Conservation (phyloP, 2,113 vertebrate genomes). For the Myxocyprinus asiaticus region DNA sequence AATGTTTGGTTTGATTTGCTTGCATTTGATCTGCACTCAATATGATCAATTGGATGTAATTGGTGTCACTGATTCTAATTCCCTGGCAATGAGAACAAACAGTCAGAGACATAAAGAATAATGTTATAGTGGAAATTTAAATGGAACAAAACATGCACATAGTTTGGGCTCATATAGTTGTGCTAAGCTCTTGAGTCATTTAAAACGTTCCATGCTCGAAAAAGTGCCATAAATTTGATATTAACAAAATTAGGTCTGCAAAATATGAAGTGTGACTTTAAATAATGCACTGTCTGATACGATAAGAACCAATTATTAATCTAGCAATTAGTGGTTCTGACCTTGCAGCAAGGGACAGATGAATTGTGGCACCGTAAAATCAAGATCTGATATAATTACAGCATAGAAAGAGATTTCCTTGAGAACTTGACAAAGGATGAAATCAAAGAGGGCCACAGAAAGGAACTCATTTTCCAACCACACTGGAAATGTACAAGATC, state of each 20-base stretch:
- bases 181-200: too few species aligned
- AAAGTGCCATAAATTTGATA: neutral
- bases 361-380: conserved; percentile 52
- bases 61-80: neutral
- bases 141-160: too few species aligned
- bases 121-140: too few species aligned
- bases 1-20: too few species aligned
- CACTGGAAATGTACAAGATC: conserved; percentile 57
- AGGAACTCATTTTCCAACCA: conserved; percentile 50
- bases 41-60: neutral
- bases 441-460: conserved; percentile 51
- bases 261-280: conserved; percentile 12
- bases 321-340: conserved; percentile 11
- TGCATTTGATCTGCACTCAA: neutral
- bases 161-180: too few species aligned
- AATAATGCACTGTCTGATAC: neutral
- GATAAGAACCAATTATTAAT: neutral
- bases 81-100: neutral
- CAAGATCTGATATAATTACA: conserved; percentile 52
- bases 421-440: conserved; percentile 29
- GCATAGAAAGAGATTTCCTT: conserved; percentile 32
- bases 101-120: neutral
- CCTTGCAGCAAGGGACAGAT: conserved; percentile 29
- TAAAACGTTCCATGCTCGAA: too few species aligned
- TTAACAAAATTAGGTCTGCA: neutral